A percentile compares a stretch with the other conserved stretches of the same genome.
These are phyloP conservation scores for Plebejus anna DNA, from an alignment of 2,888 invertebrate genomes.

Conservation along the genomic window DNA sequence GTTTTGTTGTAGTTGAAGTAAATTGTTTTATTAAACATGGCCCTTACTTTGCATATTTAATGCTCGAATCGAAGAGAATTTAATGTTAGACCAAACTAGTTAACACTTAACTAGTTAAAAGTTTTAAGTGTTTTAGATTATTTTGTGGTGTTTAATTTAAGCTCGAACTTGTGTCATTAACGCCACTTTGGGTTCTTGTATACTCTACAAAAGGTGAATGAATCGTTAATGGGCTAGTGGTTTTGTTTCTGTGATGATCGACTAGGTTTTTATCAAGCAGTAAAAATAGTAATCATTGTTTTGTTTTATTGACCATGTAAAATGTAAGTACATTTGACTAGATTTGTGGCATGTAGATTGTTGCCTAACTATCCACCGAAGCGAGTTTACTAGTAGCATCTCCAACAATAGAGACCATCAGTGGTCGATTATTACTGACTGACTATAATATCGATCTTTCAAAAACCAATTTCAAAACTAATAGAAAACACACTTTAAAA, in stretches of 20 bases:
- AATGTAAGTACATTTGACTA: neutral
- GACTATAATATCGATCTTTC: too few relatives aligned
- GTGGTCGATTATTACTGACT: too few relatives aligned
- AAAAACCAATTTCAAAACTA: neutral
- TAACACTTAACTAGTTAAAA: slow-evolving; percentile 11
- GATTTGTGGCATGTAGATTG: too few relatives aligned
- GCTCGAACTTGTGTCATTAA: slow-evolving; percentile 4
- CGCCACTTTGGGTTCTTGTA: neutral
- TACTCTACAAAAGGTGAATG: neutral
- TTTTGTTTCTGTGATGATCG: neutral
- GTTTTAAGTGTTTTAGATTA: slow-evolving; percentile 16
- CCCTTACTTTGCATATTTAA: slow-evolving; percentile 9
- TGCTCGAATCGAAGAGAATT: neutral
- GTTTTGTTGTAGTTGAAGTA: neutral
- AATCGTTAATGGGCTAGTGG: neutral
- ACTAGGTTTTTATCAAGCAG: neutral
- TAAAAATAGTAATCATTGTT: neutral
- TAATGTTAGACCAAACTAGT: slow-evolving; percentile 3
- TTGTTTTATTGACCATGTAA: neutral
- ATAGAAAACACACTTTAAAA: neutral
- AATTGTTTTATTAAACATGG: slow-evolving; percentile 11
- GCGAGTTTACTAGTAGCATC: too few relatives aligned
- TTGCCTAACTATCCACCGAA: too few relatives aligned
- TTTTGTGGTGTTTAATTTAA: slow-evolving; percentile 13
- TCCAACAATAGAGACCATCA: too few relatives aligned